Base-by-base conservation (phyloP, 2,113 vertebrate species). In the Platycercus adscitus region DNA sequence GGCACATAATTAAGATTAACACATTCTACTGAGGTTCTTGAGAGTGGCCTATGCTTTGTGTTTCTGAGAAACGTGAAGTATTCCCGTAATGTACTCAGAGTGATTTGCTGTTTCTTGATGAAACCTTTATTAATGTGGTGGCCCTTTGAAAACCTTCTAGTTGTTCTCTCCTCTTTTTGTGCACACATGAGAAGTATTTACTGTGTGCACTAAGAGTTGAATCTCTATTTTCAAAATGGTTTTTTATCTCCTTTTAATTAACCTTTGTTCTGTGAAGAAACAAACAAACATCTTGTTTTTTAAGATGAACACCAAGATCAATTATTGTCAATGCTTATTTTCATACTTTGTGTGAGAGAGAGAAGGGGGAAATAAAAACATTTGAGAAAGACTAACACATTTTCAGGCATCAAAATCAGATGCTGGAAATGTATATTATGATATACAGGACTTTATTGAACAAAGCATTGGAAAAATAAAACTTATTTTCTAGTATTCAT, bases 41-140 rank as follows among this genome's bases (percentile, higher is more conserved):
- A 86, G 89, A 91, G 86, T 49, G 19, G 65, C 26, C 52, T 72
- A 2, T 61, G 72, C 55, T 68, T n/a, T 72, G 58, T 37, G 66
- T 61, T 96, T 97, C 96, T 93, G 86, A 93, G 88, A 95, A 96
- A 87, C 44, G 53, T 80, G 83, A 95, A 91, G 63, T 24, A 80
- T 97, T 96, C 92, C 86, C 0, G 16, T 92, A 96, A 94, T 6
- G 28, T 66, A 10, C 44, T 87, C 35, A 58, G 69, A 92, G 53
- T 94, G 77, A 95, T 96, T 96, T 96, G 92, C 86, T 76, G 13
- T 73, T 96, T 39, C 70, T 80, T 76, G 65, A 80, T 85, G 86
- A 84, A n/a, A 87, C 92, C 69, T 89, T 94, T 90, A 95, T 61
- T 91, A 88, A 69, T 63, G 15, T 25, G 47, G 33, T 81, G 86